Evolutionary conservation across 2,888 invertebrate genomes (phyloP).

Genomic region (Lepidochrysops patricia): DNA sequence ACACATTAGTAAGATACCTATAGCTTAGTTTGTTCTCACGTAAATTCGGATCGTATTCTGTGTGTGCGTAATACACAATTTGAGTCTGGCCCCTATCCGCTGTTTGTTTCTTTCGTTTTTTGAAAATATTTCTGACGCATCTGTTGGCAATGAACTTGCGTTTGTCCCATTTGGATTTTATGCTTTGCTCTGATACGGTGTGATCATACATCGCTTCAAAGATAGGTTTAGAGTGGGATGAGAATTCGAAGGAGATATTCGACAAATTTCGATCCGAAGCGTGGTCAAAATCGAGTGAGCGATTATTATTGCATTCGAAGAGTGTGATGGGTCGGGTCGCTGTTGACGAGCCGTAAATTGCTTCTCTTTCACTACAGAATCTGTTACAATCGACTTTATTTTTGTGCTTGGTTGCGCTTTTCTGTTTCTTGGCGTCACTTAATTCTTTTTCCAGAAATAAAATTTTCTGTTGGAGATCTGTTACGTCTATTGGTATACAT

Average conservation of each 20-base stretch:
- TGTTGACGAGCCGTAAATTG: not conserved
- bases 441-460: constrained; percentile 45
- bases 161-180: not conserved
- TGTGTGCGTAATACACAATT: constrained; percentile 42
- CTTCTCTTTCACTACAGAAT: not conserved
- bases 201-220: not conserved
- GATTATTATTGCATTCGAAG: not conserved
- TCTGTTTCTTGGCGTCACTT: constrained; percentile 26
- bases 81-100: constrained; percentile 31
- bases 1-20: constrained; percentile 35
- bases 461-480: constrained; percentile 59
- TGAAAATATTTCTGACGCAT: constrained; percentile 25
- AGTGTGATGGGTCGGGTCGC: too few species aligned
- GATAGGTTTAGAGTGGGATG: constrained; percentile 2
- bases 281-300: not conserved
- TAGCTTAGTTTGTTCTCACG: constrained; percentile 14
- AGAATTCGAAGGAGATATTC: constrained; percentile 18
- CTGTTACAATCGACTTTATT: not conserved
- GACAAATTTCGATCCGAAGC: constrained; percentile 8
- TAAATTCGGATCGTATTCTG: constrained; percentile 25
- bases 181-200: not conserved
- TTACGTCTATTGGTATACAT: constrained; percentile 64
- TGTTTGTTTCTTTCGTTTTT: constrained; percentile 28
- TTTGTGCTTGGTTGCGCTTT: not conserved
- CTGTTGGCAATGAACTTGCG: constrained; percentile 6